Conservation (phyloP, 2,888 invertebrate species). For the Xanthia togata region DNA sequence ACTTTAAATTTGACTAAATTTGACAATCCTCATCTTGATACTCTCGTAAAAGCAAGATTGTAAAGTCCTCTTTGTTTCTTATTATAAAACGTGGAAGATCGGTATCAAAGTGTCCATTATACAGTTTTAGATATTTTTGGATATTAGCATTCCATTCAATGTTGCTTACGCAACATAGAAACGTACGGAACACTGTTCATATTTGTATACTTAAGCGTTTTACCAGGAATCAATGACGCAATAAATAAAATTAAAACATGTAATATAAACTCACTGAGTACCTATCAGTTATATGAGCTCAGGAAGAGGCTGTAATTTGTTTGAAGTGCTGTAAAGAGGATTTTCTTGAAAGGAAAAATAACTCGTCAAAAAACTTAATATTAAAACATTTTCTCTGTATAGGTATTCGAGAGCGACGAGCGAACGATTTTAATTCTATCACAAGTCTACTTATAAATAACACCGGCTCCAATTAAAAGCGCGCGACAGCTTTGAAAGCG, state of each 20-base stretch:
- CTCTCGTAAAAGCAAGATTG: constrained; percentile 41
- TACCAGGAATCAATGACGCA: constrained; percentile 58
- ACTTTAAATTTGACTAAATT: constrained; percentile 35
- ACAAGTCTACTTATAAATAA: constrained; percentile 88
- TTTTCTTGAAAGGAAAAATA: constrained; percentile 83
- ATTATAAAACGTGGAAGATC: constrained; percentile 38
- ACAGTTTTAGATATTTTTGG: constrained; percentile 31
- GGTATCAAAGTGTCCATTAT: constrained; percentile 27
- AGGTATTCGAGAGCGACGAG: constrained; percentile 84
- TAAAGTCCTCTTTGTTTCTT: constrained; percentile 47
- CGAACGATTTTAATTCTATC: constrained; percentile 89
- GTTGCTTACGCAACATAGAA: constrained; percentile 27
- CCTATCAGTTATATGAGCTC: constrained; percentile 74
- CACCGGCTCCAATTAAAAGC: constrained; percentile 88
- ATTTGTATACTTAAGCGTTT: constrained; percentile 40
- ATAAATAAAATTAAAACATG: constrained; percentile 69
- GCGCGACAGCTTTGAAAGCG: constrained; percentile 87
- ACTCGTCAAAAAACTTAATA: constrained; percentile 84
- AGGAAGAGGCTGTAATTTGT: constrained; percentile 80
- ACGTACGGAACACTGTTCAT: constrained; percentile 21
- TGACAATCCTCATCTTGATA: constrained; percentile 29
- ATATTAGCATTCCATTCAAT: constrained; percentile 42
- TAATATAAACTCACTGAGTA: constrained; percentile 73
- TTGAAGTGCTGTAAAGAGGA: constrained; percentile 84
- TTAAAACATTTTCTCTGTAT: constrained; percentile 82